phyloP scores from a whole-genome alignment of 2,113 vertebrate species.

The zebrafish (Danio rerio) region DNA sequence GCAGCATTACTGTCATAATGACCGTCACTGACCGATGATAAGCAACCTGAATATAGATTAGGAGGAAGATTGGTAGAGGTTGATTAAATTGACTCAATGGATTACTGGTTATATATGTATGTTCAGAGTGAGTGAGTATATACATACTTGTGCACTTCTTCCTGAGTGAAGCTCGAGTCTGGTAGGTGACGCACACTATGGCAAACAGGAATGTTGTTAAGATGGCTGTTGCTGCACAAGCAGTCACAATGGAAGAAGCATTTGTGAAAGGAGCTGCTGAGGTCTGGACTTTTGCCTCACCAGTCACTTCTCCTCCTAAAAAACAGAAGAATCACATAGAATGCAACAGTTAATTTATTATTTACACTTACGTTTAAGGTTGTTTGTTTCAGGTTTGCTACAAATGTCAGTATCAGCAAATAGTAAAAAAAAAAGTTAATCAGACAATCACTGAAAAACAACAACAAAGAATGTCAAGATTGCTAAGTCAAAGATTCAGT shows the following conservation, averaged over 20 bases:
- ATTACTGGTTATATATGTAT: background rate
- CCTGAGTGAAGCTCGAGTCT: constrained; percentile 62
- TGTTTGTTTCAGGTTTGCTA: background rate
- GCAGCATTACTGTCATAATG: constrained; percentile 26
- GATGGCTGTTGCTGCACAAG: constrained; percentile 75
- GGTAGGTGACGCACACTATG: constrained; percentile 75
- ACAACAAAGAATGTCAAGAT: no score
- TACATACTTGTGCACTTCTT: constrained; percentile 57
- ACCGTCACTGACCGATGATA: constrained; percentile 27
- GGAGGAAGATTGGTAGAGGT: background rate
- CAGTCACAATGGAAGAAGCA: constrained; percentile 64
- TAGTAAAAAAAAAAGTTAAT: background rate
- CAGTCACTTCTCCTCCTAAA: constrained; percentile 72
- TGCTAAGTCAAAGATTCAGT: no score
- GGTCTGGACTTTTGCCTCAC: constrained; percentile 62
- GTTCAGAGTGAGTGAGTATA: background rate
- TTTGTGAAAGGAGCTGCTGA: constrained; percentile 65
- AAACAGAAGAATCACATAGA: background rate
- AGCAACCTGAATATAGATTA: constrained; percentile 41
- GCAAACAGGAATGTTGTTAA: constrained; percentile 73
- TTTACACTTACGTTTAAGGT: background rate
- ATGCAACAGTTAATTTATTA: constrained; percentile 12
- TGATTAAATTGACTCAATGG: background rate
- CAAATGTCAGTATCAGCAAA: background rate
- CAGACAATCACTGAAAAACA: background rate